These are phyloP conservation scores for Propsilocerus akamusi DNA, from an alignment of 1,140 invertebrate species.

Conservation along the genomic window DNA sequence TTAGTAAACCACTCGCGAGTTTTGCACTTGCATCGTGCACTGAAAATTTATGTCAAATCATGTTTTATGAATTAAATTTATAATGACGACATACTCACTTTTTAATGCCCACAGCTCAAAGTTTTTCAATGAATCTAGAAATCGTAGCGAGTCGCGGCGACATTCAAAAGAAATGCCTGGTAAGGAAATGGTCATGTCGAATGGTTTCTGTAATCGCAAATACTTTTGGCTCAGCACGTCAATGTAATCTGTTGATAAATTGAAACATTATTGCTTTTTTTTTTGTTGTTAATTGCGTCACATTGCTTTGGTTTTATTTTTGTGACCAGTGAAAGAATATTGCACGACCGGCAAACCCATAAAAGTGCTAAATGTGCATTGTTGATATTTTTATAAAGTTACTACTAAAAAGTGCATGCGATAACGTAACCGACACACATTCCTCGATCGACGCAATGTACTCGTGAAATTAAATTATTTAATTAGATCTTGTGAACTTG, in stretches of 20 bases:
- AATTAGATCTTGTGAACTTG: too few relatives aligned
- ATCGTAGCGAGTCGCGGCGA: slow-evolving; percentile 16
- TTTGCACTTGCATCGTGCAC: slow-evolving; percentile 30
- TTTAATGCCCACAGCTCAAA: slow-evolving; percentile 23
- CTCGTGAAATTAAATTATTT: too few relatives aligned
- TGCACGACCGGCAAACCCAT: too few relatives aligned
- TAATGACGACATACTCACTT: slow-evolving; percentile 20
- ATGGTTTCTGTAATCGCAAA: slow-evolving; percentile 16
- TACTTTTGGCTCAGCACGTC: slow-evolving; percentile 17
- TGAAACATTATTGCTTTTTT: too few relatives aligned
- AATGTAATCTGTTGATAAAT: slow-evolving; percentile 14
- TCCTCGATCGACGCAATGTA: too few relatives aligned
- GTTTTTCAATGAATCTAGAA: slow-evolving; percentile 17
- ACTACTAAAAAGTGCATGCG: too few relatives aligned
- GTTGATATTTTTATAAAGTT: too few relatives aligned
- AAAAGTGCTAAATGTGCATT: too few relatives aligned
- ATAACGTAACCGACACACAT: too few relatives aligned
- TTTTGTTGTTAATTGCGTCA: too few relatives aligned
- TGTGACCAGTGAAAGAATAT: too few relatives aligned
- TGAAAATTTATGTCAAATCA: slow-evolving; percentile 13
- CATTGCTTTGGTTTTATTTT: too few relatives aligned
- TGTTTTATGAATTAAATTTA: background rate
- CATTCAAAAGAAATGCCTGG: slow-evolving; percentile 15
- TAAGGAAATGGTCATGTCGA: slow-evolving; percentile 18
- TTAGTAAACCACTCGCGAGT: slow-evolving; percentile 24